Evolutionary conservation across 2,888 invertebrate genomes (phyloP).

Genomic region (Oligia strigilis): DNA sequence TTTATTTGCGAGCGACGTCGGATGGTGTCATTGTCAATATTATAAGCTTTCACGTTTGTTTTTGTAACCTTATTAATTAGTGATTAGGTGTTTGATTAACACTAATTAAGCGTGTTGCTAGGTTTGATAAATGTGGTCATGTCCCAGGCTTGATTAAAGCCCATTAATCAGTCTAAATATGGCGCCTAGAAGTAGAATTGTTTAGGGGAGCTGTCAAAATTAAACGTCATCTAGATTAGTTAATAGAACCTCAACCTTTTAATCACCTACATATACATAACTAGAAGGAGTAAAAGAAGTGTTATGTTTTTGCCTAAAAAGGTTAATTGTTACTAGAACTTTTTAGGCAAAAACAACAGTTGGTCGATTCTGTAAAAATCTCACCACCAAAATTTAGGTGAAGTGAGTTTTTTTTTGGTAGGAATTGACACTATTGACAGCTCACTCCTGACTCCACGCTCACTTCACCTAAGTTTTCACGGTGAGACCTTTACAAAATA

Average conservation of each 20-base stretch:
- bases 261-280: no score
- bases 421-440: no score
- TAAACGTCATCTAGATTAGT: neutral
- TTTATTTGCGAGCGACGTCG: constrained; percentile 32
- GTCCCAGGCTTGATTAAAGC: neutral
- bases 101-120: neutral
- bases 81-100: constrained; percentile 21
- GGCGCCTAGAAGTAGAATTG: neutral
- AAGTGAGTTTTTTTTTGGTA: no score
- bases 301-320: no score
- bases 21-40: constrained; percentile 42
- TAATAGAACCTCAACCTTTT: neutral
- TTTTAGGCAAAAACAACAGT: neutral
- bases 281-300: no score
- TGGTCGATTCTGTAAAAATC: no score
- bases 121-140: neutral
- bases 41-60: constrained; percentile 38
- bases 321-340: no score
- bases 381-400: no score
- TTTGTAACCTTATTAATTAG: constrained; percentile 20
- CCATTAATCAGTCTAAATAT: neutral
- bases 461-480: no score
- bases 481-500: no score
- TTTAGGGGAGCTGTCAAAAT: neutral
- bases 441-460: no score